Conservation (phyloP, 2,888 invertebrate species). For the Orchesella flavescens region DNA sequence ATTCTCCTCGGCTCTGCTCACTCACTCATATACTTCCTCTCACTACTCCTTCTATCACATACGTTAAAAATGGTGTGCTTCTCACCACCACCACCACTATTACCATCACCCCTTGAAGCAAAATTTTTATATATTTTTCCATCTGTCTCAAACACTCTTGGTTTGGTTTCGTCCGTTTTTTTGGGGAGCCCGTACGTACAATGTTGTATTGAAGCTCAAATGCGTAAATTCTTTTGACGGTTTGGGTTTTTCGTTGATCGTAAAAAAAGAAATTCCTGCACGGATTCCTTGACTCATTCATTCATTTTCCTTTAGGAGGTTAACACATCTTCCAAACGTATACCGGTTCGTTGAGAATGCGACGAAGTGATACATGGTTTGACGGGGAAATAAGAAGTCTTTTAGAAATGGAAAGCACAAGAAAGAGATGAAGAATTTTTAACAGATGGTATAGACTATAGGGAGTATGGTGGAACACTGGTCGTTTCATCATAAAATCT, state of each 20-base stretch:
- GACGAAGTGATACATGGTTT: too few species aligned
- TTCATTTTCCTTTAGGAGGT: slow-evolving; percentile 39
- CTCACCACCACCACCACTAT: slow-evolving; percentile 17
- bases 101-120: neutral
- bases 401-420: too few species aligned
- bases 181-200: too few species aligned
- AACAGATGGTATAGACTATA: slow-evolving; percentile 1
- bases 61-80: neutral
- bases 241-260: slow-evolving; percentile 51
- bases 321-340: neutral
- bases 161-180: too few species aligned
- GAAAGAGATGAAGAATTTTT: neutral
- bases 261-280: slow-evolving; percentile 57
- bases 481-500: neutral
- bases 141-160: slow-evolving; percentile 22
- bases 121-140: slow-evolving; percentile 23
- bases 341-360: too few species aligned
- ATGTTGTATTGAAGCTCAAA: neutral
- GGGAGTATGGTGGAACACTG: neutral
- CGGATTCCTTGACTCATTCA: slow-evolving; percentile 52
- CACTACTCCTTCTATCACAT: neutral
- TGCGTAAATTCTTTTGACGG: slow-evolving; percentile 58
- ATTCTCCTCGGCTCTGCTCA: slow-evolving; percentile 16
- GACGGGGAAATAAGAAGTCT: too few species aligned
- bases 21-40: neutral